These are phyloP conservation scores for Pseudomyrmex flavicornis DNA, from an alignment of 1,140 invertebrate genomes.

Conservation along the genomic window DNA sequence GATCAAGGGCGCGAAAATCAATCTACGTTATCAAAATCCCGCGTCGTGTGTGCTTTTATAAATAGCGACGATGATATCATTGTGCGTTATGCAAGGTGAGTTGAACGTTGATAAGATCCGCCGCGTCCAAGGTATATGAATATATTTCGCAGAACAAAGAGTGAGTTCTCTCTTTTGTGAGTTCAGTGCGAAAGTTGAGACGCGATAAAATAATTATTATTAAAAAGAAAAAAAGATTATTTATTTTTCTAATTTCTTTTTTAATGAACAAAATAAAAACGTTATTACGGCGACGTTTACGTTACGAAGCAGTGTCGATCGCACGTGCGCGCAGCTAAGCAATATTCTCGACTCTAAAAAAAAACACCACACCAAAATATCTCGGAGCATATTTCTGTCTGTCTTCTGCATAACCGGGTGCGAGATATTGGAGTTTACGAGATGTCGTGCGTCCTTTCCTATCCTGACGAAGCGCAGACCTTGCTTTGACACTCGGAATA, in stretches of 20 bases:
- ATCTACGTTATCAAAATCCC: conserved; percentile 31
- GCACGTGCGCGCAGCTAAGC: no score
- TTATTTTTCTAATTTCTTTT: background rate
- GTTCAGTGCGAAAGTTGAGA: background rate
- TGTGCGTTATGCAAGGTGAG: conserved; percentile 42
- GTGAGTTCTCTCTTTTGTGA: background rate
- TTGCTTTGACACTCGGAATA: conserved; percentile 62
- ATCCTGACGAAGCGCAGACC: conserved; percentile 64
- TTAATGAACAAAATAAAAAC: background rate
- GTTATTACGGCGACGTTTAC: background rate
- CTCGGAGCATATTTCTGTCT: conserved; percentile 57
- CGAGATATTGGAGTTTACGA: conserved; percentile 67
- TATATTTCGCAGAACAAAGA: conserved; percentile 18
- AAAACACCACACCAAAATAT: conserved; percentile 61
- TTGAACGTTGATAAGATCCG: conserved; percentile 24
- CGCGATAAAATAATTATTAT: background rate
- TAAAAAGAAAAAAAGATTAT: background rate
- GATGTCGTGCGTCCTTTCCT: conserved; percentile 44
- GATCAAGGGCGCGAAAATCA: conserved; percentile 42
- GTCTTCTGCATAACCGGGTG: conserved; percentile 51
- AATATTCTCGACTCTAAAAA: conserved; percentile 21
- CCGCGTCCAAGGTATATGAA: background rate
- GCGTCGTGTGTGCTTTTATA: conserved; percentile 28
- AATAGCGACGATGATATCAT: conserved; percentile 42
- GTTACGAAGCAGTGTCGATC: background rate